Base-by-base conservation (phyloP, 2,797 vertebrate genomes). In the Pogonophryne albipinna region DNA sequence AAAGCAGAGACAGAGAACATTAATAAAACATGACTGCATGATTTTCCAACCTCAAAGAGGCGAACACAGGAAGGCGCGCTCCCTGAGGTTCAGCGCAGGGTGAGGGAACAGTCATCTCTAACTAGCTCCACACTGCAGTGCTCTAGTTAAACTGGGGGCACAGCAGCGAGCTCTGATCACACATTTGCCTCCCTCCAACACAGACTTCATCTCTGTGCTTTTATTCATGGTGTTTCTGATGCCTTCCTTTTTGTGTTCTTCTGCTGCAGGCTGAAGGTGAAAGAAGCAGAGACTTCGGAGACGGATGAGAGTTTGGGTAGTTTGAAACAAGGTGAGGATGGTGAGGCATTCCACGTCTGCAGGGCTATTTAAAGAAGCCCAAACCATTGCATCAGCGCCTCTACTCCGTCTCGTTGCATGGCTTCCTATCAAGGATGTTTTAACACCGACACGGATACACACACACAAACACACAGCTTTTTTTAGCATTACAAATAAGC, bases 21-120 rank as follows among this genome's bases (percentile, higher is more conserved):
- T 94, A 95, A 95, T 95, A 95, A 95, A 94, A 94, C 92, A 95
- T 94, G 93, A 90, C 90, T 92, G 91, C 89, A 90, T 91, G 90
- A 91, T 91, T 93, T 93, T 91, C 90, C 90, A 91, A 91, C 92
- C 92, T 94, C 92, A 94, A 94, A 95, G 93, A 91, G 78, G 84
- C 85, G 78, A 34, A 66, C 11, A 7, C 90, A 92, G 89, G 92
- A 94, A 94, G 88, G 84, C 81, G 16, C 77, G 42, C 73, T 90
- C 90, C 91, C 92, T 46, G 89, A 86, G 92, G 93, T 95, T 95
- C 94, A 94, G 88, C 74, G 62, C 87, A 71, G 91, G 93, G 94
- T 95, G 93, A 94, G 90, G 89, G 93, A 94, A 80, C 91, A 89
- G 83, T 76, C 80, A 85, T 88, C 85, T 77, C 85, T 84, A 87